Evolutionary conservation across 2,797 vertebrate species (phyloP).

Genomic region (Pipistrellus nathusii): DNA sequence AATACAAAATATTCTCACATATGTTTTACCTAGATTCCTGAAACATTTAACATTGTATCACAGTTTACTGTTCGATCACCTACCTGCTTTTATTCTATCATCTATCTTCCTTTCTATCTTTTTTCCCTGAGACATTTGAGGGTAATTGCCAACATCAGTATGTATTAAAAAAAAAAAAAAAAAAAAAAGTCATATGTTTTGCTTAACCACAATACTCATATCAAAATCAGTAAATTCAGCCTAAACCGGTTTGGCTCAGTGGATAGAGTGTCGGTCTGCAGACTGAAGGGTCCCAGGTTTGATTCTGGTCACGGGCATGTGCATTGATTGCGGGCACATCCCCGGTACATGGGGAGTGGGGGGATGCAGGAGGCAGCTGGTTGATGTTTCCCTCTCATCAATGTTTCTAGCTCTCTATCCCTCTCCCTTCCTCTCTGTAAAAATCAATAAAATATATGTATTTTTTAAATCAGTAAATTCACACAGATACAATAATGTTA

Average conservation of each 20-base stretch:
- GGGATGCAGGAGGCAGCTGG: too few relatives aligned
- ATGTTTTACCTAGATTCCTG: not conserved
- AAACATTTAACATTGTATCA: not conserved
- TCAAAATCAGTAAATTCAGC: slow-evolving; percentile 33
- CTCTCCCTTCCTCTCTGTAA: too few relatives aligned
- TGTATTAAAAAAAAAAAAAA: not conserved
- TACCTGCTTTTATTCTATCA: not conserved
- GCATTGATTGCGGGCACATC: too few relatives aligned
- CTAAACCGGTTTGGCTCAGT: too few relatives aligned
- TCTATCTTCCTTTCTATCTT: not conserved
- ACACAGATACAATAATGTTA: not conserved
- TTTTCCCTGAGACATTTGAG: not conserved
- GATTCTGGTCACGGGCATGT: too few relatives aligned
- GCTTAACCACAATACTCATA: not conserved
- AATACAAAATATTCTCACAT: not conserved
- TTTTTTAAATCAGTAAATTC: slow-evolving; percentile 1
- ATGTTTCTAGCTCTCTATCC: too few relatives aligned
- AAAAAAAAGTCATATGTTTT: not conserved
- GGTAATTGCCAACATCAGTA: not conserved
- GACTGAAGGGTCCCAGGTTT: too few relatives aligned
- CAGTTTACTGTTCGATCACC: not conserved
- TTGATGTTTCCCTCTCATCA: too few relatives aligned
- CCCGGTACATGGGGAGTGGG: too few relatives aligned
- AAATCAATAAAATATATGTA: too few relatives aligned
- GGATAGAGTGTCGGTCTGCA: too few relatives aligned